phyloP scores from a whole-genome alignment of 2,113 vertebrate species.

The Leiothrix lutea region DNA sequence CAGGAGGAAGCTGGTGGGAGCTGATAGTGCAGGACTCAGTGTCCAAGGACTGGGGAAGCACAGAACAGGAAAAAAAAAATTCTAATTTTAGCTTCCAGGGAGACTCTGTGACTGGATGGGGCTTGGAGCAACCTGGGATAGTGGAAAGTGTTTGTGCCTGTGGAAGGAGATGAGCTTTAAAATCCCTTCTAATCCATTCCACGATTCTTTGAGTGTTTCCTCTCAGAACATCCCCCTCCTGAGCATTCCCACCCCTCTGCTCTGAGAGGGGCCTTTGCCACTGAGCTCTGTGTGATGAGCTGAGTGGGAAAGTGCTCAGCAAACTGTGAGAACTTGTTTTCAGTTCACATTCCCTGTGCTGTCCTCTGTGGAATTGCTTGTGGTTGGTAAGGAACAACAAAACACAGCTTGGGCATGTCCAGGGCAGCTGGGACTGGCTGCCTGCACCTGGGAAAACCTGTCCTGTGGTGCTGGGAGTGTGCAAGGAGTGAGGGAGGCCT shows the following conservation, averaged over 20 bases:
- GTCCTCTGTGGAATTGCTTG: not conserved
- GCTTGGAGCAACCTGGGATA: not conserved
- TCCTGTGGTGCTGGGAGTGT: not conserved
- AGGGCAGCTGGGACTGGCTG: not conserved
- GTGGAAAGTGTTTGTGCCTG: not conserved
- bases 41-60: not conserved
- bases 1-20: not conserved
- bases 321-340: not conserved
- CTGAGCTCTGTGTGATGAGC: not conserved
- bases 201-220: not conserved
- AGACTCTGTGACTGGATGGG: not conserved
- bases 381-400: not conserved
- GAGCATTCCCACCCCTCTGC: not conserved
- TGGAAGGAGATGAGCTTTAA: not conserved
- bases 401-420: not conserved
- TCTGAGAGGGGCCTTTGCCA: not conserved
- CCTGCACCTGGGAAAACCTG: not conserved
- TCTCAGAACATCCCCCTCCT: not conserved
- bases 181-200: not conserved
- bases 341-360: not conserved
- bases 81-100: not conserved
- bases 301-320: not conserved
- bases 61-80: not conserved
- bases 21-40: not conserved
- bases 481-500: fast-evolving